Conservation (phyloP, 1,140 invertebrate genomes). For the Aphis craccivora region DNA sequence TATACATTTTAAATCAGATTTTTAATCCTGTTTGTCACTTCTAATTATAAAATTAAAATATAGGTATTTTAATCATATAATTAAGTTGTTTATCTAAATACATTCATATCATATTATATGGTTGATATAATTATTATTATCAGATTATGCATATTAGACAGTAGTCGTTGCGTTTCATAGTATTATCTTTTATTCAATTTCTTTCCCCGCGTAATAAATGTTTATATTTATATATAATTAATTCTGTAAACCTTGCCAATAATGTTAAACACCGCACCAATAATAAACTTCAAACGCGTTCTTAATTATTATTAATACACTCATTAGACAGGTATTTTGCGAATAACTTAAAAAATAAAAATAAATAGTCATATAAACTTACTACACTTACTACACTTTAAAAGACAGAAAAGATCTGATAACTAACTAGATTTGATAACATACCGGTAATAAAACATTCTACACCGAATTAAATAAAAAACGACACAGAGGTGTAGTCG, state of each 20-base stretch:
- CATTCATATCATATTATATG: not conserved
- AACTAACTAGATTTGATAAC: not conserved
- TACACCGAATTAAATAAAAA: not conserved
- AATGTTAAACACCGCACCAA: not conserved
- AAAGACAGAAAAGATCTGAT: slow-evolving; percentile 14
- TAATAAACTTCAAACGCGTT: not conserved
- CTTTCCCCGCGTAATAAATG: not conserved
- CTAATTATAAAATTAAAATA: not conserved
- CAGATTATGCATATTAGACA: not conserved
- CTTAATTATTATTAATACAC: not conserved
- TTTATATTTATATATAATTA: not conserved
- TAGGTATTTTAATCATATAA: not conserved
- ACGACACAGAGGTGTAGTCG: not conserved
- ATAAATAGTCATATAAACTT: not conserved
- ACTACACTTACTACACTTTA: not conserved
- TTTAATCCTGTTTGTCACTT: not conserved
- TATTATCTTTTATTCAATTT: not conserved
- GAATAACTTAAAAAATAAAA: not conserved
- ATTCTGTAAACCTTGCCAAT: not conserved
- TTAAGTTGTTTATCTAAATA: not conserved
- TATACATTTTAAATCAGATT: not conserved
- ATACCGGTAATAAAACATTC: not conserved
- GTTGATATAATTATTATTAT: not conserved
- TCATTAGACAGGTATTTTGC: not conserved
- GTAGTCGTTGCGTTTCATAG: not conserved